Conservation (phyloP, 2,888 invertebrate species). For the Drosophila paracracens region DNA sequence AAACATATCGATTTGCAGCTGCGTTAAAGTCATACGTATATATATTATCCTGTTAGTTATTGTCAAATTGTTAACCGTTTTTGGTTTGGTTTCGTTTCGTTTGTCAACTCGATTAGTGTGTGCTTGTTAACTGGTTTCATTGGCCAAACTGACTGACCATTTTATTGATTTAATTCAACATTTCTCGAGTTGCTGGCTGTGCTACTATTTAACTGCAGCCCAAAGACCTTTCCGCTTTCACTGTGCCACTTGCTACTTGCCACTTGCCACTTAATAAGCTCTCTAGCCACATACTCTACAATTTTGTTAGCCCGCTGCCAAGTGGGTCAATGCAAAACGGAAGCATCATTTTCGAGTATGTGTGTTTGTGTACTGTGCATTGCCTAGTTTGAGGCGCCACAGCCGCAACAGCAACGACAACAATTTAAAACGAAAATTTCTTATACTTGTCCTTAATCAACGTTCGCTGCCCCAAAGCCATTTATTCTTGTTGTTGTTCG, state of each 20-base stretch:
- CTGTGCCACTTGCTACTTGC: neutral
- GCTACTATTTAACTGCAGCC: neutral
- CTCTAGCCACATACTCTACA: neutral
- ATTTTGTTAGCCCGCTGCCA: constrained; percentile 33
- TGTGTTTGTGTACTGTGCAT: constrained; percentile 39
- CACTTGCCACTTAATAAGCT: neutral
- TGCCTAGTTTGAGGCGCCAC: constrained; percentile 48
- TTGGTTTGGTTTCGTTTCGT: neutral
- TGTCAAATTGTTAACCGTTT: neutral
- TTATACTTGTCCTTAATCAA: constrained; percentile 74
- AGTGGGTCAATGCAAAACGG: constrained; percentile 61
- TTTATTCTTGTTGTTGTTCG: constrained; percentile 38
- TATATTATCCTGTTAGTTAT: neutral
- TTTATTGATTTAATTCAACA: constrained; percentile 10
- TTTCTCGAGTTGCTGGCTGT: neutral
- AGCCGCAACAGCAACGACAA: constrained; percentile 30
- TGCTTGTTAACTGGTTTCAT: neutral
- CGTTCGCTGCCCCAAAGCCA: constrained; percentile 54
- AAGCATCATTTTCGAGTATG: constrained; percentile 52
- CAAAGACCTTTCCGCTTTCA: neutral
- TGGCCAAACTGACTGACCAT: neutral
- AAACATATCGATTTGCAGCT: neutral
- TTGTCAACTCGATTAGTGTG: neutral
- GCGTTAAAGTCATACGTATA: neutral
- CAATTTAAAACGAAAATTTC: constrained; percentile 64